These are phyloP conservation scores for Trichonephila clavipes DNA, from an alignment of 1,140 invertebrate species.

Conservation along the genomic window DNA sequence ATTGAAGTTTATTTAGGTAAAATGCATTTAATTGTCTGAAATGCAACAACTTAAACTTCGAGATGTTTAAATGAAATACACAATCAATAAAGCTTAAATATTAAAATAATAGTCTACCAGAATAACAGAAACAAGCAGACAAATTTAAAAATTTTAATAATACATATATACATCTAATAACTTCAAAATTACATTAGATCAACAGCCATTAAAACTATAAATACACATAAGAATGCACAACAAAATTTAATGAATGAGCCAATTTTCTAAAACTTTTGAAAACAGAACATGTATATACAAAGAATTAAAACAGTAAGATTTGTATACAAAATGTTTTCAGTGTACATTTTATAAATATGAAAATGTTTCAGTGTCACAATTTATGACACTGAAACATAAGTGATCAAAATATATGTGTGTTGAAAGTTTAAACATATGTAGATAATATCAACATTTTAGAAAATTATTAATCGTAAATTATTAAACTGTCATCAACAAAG, in stretches of 20 bases:
- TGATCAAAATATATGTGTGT: background rate
- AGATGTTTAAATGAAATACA: background rate
- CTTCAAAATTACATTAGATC: conserved; percentile 55
- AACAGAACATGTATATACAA: conserved; percentile 42
- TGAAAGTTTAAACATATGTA: background rate
- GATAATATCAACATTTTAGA: background rate
- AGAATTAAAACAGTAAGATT: conserved; percentile 25
- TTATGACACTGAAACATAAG: background rate
- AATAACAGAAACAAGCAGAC: conserved; percentile 10
- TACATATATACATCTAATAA: conserved; percentile 65
- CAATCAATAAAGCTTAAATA: background rate
- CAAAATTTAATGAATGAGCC: conserved; percentile 19
- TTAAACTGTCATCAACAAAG: background rate
- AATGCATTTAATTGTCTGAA: no score
- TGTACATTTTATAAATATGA: conserved; percentile 21
- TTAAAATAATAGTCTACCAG: background rate
- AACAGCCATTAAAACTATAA: conserved; percentile 68
- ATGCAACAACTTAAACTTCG: no score
- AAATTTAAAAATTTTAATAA: conserved; percentile 69
- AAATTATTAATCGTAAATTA: background rate
- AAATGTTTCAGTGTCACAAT: background rate
- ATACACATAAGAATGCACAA: conserved; percentile 52
- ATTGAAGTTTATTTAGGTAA: no score
- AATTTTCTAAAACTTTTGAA: conserved; percentile 60
- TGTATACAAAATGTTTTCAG: conserved; percentile 4